These are phyloP conservation scores for Clarias platycephalus DNA, from an alignment of 2,797 vertebrate genomes.

Conservation along the genomic window DNA sequence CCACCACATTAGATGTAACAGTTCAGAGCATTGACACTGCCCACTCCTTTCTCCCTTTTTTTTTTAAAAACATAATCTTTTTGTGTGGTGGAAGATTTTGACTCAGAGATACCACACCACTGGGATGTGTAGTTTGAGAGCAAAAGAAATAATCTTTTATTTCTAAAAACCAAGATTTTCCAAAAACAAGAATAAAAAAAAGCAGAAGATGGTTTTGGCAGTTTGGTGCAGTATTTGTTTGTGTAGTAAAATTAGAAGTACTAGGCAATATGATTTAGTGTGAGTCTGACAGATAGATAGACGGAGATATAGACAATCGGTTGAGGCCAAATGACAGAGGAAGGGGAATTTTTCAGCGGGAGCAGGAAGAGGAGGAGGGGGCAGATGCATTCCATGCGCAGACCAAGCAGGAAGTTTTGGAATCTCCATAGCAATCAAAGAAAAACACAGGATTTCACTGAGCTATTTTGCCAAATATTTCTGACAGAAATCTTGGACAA, in stretches of 20 bases:
- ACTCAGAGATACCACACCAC: slow-evolving; percentile 3
- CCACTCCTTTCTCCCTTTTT: background rate
- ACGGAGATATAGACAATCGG: slow-evolving; percentile 7
- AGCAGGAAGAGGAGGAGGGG: slow-evolving; percentile 58
- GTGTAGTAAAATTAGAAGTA: background rate
- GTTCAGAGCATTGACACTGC: background rate
- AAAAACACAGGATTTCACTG: slow-evolving; percentile 69
- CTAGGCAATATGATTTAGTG: background rate
- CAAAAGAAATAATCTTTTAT: background rate
- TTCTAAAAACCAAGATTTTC: too few species aligned
- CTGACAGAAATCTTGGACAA: slow-evolving; percentile 55
- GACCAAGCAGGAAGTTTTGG: slow-evolving; percentile 77
- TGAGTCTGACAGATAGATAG: slow-evolving; percentile 18
- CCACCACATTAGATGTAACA: too few species aligned
- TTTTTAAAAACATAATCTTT: background rate
- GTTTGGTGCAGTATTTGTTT: background rate
- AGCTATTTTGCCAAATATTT: slow-evolving; percentile 72
- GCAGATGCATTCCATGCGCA: slow-evolving; percentile 67
- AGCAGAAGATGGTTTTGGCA: background rate
- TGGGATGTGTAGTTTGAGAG: slow-evolving; percentile 6
- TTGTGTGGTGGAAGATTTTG: background rate
- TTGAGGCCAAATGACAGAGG: slow-evolving; percentile 16
- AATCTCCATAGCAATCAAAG: slow-evolving; percentile 78
- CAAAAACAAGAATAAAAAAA: slow-evolving; percentile 10
- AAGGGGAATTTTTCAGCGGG: slow-evolving; percentile 34